These are phyloP conservation scores for Leptopterna dolabrata DNA, from an alignment of 2,888 invertebrate species.

Conservation along the genomic window DNA sequence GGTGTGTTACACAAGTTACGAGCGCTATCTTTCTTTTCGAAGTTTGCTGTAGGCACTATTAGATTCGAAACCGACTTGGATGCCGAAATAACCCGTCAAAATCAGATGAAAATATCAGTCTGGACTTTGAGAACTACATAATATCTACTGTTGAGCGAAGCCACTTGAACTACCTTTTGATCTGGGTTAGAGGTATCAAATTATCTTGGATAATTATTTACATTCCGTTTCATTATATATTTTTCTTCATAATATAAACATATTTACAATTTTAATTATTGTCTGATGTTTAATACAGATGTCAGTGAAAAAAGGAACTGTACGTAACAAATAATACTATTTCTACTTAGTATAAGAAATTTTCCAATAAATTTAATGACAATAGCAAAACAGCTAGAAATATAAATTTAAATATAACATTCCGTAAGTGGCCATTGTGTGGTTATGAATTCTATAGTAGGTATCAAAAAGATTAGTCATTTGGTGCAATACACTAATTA, in stretches of 20 bases:
- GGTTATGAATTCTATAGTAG: conserved; percentile 14
- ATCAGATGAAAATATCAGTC: no score
- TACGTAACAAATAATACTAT: conserved; percentile 19
- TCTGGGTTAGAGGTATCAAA: no score
- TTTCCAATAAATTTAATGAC: background rate
- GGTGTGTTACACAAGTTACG: no score
- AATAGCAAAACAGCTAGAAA: conserved; percentile 11
- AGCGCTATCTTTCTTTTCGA: no score
- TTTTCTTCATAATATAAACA: conserved; percentile 52
- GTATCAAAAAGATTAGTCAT: conserved; percentile 14
- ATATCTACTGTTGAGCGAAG: no score
- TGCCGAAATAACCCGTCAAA: no score
- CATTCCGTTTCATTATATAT: conserved; percentile 10
- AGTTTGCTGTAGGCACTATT: no score
- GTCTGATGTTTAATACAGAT: conserved; percentile 58
- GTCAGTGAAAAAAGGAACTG: conserved; percentile 41
- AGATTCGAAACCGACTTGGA: no score
- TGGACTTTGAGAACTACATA: no score
- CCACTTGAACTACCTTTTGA: no score
- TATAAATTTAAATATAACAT: background rate
- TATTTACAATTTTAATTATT: conserved; percentile 57
- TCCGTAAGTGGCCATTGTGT: background rate
- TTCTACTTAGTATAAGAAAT: background rate
- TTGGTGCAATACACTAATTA: conserved; percentile 13
- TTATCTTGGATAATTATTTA: no score